phyloP scores from a whole-genome alignment of 2,888 invertebrate genomes.

The Cephus nigrinus region DNA sequence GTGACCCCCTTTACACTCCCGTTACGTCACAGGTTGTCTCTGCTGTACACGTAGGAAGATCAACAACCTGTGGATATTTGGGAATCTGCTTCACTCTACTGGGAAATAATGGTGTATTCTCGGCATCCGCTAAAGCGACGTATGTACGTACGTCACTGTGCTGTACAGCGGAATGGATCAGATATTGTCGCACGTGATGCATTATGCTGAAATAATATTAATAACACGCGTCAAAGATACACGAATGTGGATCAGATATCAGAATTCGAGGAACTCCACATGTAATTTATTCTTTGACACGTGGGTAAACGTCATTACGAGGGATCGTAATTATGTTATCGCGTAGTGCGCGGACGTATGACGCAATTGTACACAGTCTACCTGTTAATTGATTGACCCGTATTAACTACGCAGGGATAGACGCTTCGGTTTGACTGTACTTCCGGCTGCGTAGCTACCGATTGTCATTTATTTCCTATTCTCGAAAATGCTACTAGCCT shows the following conservation, averaged over 20 bases:
- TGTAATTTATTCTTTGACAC: background rate
- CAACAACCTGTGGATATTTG: constrained; percentile 64
- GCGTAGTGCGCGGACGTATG: background rate
- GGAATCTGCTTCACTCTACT: constrained; percentile 52
- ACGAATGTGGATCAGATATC: background rate
- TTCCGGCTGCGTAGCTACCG: background rate
- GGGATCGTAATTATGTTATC: background rate
- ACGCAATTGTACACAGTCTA: background rate
- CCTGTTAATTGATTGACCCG: background rate
- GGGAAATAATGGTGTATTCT: constrained; percentile 3
- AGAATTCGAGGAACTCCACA: background rate
- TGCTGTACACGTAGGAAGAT: constrained; percentile 44
- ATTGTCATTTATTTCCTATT: background rate
- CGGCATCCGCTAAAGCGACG: background rate
- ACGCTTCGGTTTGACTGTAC: background rate
- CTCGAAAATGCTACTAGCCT: background rate
- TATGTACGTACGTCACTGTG: background rate
- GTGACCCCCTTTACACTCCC: background rate
- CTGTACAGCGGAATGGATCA: background rate
- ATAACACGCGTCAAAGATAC: background rate
- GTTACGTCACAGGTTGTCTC: constrained; percentile 21
- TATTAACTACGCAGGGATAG: background rate
- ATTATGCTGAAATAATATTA: background rate
- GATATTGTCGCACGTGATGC: background rate
- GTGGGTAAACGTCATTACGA: background rate